Conservation (phyloP, 2,888 invertebrate genomes). For the Lissonota sp. region DNA sequence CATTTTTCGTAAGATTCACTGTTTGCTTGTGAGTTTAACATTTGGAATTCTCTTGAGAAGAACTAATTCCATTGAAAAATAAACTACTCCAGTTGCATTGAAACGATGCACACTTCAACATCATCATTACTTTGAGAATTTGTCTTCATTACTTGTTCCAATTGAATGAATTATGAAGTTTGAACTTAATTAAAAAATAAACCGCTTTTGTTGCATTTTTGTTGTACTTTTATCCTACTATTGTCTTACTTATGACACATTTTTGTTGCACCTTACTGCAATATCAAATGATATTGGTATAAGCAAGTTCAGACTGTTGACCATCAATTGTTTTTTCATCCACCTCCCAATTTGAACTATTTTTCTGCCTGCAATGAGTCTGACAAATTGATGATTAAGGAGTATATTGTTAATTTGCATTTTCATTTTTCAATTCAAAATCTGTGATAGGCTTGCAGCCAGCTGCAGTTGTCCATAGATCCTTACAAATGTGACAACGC, state of each 20-base stretch:
- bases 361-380: background rate
- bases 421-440: background rate
- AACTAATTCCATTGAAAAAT: too few relatives aligned
- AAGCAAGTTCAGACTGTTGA: background rate
- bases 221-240: too few relatives aligned
- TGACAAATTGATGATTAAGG: slow-evolving; percentile 24
- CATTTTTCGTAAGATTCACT: too few relatives aligned
- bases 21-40: too few relatives aligned
- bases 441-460: slow-evolving; percentile 87
- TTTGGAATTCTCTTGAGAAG: too few relatives aligned
- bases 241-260: too few relatives aligned
- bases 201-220: slow-evolving; percentile 16
- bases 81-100: too few relatives aligned
- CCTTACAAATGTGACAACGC: slow-evolving; percentile 93
- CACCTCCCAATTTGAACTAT: slow-evolving; percentile 3
- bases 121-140: too few relatives aligned
- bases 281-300: background rate
- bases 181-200: too few relatives aligned
- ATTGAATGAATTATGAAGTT: too few relatives aligned
- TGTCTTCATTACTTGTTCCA: too few relatives aligned
- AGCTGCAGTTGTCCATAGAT: slow-evolving; percentile 89
- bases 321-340: slow-evolving; percentile 34
- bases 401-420: slow-evolving; percentile 25
- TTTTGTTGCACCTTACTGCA: background rate
- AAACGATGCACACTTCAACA: too few relatives aligned